These are phyloP conservation scores for Lycophotia porphyrea DNA, from an alignment of 2,888 invertebrate species.

Conservation along the genomic window DNA sequence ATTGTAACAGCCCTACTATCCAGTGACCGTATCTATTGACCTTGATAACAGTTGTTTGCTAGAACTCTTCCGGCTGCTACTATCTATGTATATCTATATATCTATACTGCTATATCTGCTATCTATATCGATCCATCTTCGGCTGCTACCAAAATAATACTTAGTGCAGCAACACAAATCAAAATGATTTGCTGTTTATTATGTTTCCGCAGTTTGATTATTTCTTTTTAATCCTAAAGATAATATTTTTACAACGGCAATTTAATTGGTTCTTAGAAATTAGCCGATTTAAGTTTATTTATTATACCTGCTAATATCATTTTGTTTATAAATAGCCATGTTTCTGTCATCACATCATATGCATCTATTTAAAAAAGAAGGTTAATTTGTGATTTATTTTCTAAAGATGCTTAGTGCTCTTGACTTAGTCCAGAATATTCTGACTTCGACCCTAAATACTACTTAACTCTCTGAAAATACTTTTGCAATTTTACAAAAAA, in stretches of 20 bases:
- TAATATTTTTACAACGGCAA: conserved; percentile 11
- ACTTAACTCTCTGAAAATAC: not conserved
- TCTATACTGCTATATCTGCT: conserved; percentile 31
- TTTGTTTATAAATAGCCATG: not conserved
- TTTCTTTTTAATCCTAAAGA: conserved; percentile 23
- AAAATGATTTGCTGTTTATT: not conserved
- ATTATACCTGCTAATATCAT: not conserved
- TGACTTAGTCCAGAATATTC: not conserved
- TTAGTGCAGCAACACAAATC: conserved; percentile 30
- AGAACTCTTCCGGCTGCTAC: conserved; percentile 58
- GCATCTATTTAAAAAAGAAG: not conserved
- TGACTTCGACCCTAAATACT: not conserved
- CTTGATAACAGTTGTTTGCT: conserved; percentile 62
- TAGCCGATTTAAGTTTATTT: not conserved
- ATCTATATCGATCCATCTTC: conserved; percentile 56
- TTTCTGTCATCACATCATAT: not conserved
- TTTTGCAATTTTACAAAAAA: not conserved
- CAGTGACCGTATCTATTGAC: conserved; percentile 52
- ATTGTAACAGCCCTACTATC: conserved; percentile 32
- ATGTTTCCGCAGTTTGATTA: conserved; percentile 25
- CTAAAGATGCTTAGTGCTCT: too few relatives aligned
- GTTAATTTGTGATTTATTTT: not conserved
- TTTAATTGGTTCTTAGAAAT: conserved; percentile 41
- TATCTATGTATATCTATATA: conserved; percentile 35
- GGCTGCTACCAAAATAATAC: conserved; percentile 34